These are phyloP conservation scores for Protodeltote pygarga DNA, from an alignment of 2,888 invertebrate species.

Conservation along the genomic window DNA sequence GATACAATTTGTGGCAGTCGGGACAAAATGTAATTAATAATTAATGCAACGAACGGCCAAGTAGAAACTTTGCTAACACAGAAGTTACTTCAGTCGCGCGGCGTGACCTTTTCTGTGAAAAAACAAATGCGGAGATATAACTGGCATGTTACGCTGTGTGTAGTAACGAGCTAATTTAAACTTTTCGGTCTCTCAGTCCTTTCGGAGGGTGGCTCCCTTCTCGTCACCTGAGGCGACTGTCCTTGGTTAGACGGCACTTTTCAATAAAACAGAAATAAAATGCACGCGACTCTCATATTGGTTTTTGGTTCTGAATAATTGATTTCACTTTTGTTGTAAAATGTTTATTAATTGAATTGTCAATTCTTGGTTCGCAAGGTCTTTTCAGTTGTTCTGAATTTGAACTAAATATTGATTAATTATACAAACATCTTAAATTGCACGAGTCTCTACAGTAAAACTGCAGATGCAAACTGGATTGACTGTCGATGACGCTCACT, in stretches of 20 bases:
- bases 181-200: conserved; percentile 80
- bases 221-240: conserved; percentile 81
- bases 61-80: conserved; percentile 71
- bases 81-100: conserved; percentile 63
- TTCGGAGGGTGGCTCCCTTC: conserved; percentile 70
- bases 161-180: conserved; percentile 87
- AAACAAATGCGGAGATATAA: conserved; percentile 79
- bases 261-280: conserved; percentile 72
- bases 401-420: no score
- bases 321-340: conserved; percentile 21
- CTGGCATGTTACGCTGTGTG: conserved; percentile 76
- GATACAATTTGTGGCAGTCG: conserved; percentile 47
- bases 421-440: no score
- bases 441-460: no score
- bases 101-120: conserved; percentile 80
- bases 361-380: background rate
- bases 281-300: conserved; percentile 49
- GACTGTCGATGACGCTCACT: background rate
- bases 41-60: conserved; percentile 69
- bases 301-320: conserved; percentile 42
- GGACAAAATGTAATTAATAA: conserved; percentile 72
- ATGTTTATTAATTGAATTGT: conserved; percentile 18
- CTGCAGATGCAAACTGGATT: no score
- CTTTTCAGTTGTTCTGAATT: background rate
- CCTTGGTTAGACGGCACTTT: conserved; percentile 69